Evolutionary conservation across 2,113 vertebrate species (phyloP).

Genomic region (Capra hircus): DNA sequence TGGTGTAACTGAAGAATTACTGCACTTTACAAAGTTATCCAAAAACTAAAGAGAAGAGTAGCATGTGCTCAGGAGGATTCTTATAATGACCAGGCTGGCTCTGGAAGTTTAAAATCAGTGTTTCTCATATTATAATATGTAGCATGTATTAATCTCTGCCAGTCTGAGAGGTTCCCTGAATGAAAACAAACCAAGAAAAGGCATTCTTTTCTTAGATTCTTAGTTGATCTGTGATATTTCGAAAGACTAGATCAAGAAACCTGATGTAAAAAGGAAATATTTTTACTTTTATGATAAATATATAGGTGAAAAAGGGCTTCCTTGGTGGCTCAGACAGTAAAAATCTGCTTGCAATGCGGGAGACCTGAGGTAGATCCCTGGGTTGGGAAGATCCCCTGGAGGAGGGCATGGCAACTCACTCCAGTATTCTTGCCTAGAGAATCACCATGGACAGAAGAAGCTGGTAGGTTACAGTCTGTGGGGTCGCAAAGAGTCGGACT

Average conservation of each 20-base stretch:
- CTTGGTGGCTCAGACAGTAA: neutral
- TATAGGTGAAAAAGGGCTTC: neutral
- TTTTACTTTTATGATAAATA: constrained; percentile 2
- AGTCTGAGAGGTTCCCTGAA: neutral
- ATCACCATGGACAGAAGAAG: neutral
- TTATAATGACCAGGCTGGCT: neutral
- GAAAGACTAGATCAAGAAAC: neutral
- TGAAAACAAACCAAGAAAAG: neutral
- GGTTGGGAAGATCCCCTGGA: neutral
- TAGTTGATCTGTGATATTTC: neutral
- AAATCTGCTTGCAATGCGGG: neutral
- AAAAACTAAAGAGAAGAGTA: neutral
- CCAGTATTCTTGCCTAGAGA: neutral
- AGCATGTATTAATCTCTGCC: neutral
- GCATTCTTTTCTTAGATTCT: neutral
- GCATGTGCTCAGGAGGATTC: neutral
- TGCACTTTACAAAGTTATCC: neutral
- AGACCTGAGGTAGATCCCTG: neutral
- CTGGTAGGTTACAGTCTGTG: neutral
- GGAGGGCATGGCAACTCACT: neutral
- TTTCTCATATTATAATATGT: neutral
- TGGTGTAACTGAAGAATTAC: neutral
- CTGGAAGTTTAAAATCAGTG: neutral
- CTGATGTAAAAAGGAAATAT: neutral
- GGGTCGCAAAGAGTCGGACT: accelerated